Evolutionary conservation across 2,113 vertebrate species (phyloP).

Genomic region (Sialia sialis): DNA sequence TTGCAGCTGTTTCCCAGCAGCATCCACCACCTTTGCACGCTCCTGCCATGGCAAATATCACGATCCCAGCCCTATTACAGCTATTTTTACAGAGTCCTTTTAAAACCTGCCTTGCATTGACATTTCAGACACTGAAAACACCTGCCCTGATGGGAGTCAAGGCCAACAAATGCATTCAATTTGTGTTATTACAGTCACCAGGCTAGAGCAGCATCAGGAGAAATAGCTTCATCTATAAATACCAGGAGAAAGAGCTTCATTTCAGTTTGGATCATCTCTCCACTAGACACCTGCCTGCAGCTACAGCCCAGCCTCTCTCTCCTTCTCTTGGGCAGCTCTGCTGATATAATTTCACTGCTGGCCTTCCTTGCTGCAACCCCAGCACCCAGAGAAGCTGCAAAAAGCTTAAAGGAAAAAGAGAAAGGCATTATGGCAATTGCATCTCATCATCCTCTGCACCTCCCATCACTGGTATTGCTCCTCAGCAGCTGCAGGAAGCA

Average conservation of each 20-base stretch:
- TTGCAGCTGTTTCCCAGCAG: not conserved
- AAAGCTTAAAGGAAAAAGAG: not conserved
- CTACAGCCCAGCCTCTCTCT: not conserved
- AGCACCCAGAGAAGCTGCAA: not conserved
- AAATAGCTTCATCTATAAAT: not conserved
- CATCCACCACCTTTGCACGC: not conserved
- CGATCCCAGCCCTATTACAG: not conserved
- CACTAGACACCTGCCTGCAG: not conserved
- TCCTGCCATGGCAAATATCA: not conserved
- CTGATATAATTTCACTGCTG: fast-evolving
- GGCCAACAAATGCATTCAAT: not conserved
- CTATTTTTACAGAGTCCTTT: not conserved
- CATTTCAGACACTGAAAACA: not conserved
- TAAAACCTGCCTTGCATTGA: not conserved
- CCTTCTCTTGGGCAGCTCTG: not conserved
- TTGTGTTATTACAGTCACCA: not conserved
- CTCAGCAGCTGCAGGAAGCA: not conserved
- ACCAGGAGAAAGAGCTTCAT: not conserved
- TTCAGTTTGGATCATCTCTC: not conserved
- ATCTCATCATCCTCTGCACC: not conserved
- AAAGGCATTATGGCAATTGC: not conserved
- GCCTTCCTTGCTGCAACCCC: not conserved
- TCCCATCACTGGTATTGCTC: not conserved
- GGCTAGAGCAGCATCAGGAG: not conserved
- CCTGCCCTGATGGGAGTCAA: not conserved